Percentiles rank a stretch among this genome's conserved stretches.
Conservation (phyloP, 1,140 invertebrate genomes). For the Drosophila nikananu region DNA sequence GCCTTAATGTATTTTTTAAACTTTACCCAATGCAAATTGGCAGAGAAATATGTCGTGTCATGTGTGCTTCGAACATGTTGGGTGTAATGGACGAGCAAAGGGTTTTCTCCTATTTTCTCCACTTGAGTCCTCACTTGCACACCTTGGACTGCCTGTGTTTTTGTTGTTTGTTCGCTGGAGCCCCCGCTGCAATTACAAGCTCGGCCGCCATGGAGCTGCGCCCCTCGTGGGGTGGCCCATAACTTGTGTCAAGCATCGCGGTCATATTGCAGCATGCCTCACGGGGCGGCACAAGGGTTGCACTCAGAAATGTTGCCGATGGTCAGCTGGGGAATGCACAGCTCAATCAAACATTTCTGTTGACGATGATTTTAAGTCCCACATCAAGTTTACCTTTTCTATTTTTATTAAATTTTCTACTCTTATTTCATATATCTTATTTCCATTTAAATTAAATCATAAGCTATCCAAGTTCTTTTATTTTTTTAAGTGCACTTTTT, state of each 20-base stretch:
- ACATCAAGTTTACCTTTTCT: too few relatives aligned
- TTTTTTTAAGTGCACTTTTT: neutral
- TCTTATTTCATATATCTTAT: too few relatives aligned
- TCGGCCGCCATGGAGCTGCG: neutral
- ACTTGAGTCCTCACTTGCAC: too few relatives aligned
- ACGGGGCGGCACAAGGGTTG: conserved; percentile 17
- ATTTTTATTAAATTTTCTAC: too few relatives aligned
- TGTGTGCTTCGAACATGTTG: neutral
- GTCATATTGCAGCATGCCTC: conserved; percentile 54
- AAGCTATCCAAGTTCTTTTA: too few relatives aligned
- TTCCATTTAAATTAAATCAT: too few relatives aligned
- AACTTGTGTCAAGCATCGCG: conserved; percentile 51
- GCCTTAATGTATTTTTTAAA: neutral
- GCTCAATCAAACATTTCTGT: neutral
- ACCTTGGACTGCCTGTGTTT: neutral
- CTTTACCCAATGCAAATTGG: neutral
- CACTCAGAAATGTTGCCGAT: conserved; percentile 54
- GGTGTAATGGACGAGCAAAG: neutral
- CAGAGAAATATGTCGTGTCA: neutral
- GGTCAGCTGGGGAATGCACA: conserved; percentile 52
- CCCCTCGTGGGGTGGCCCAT: conserved; percentile 21
- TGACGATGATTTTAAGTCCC: too few relatives aligned
- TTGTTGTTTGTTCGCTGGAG: too few relatives aligned
- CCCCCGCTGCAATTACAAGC: conserved; percentile 30
- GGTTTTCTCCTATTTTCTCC: neutral